Conservation (phyloP, 2,888 invertebrate species). For the Rhagium mordax region DNA sequence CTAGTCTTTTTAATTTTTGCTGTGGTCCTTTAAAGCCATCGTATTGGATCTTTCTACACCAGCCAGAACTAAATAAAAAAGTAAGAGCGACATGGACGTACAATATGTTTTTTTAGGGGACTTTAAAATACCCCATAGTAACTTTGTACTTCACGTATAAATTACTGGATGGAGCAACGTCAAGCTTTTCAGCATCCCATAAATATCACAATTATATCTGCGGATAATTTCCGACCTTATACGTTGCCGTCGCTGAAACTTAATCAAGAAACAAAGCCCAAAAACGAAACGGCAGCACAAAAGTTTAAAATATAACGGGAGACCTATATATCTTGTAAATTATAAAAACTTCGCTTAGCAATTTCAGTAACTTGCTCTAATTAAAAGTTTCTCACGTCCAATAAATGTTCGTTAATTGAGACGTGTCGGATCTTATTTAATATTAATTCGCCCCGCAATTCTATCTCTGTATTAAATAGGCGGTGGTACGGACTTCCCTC, state of each 20-base stretch:
- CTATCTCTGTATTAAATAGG: not conserved
- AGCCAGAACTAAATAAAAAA: too few species aligned
- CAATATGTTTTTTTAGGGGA: too few species aligned
- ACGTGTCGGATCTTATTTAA: slow-evolving; percentile 19
- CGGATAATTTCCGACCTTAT: not conserved
- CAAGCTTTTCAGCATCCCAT: not conserved
- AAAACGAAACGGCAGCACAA: not conserved
- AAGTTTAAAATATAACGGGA: not conserved
- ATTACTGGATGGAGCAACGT: not conserved
- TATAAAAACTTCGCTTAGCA: not conserved
- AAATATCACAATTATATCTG: not conserved
- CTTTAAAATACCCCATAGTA: too few species aligned
- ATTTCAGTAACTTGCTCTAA: not conserved
- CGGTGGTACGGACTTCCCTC: not conserved
- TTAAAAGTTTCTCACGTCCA: slow-evolving; percentile 13
- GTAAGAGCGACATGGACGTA: too few species aligned
- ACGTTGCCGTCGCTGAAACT: not conserved
- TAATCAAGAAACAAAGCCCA: not conserved
- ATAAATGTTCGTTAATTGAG: slow-evolving; percentile 20
- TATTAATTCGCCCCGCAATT: not conserved
- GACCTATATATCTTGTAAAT: not conserved
- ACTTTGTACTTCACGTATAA: too few species aligned
- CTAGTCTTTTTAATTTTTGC: too few species aligned
- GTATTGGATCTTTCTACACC: too few species aligned
- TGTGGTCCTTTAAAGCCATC: too few species aligned